These are phyloP conservation scores for Pluvianellus socialis DNA, from an alignment of 2,113 vertebrate genomes.

Conservation along the genomic window DNA sequence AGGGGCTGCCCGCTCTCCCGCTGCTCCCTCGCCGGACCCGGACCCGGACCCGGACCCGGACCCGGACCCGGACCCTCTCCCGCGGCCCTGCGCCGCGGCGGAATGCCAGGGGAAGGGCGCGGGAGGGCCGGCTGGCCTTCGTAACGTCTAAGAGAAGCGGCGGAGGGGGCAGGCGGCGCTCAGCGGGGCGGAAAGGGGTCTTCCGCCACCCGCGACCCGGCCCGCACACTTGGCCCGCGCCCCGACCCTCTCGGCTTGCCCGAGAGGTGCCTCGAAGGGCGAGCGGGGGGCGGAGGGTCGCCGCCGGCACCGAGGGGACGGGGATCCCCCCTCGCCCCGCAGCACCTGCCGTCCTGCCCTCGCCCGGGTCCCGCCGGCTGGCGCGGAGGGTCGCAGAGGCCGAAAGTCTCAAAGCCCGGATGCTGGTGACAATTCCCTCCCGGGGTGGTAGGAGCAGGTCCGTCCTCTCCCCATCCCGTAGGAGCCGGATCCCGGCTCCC, in stretches of 20 bases:
- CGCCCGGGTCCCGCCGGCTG: neutral
- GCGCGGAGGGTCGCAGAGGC: neutral
- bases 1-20: neutral
- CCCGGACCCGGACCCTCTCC: too few species aligned
- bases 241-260: neutral
- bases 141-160: accelerated
- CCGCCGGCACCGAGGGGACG: neutral
- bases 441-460: neutral
- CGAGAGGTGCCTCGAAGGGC: neutral
- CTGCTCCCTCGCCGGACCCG: neutral
- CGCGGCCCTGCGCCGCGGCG: neutral
- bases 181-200: neutral
- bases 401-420: neutral
- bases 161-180: neutral
- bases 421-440: neutral
- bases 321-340: neutral
- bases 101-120: too few species aligned
- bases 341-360: neutral
- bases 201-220: neutral
- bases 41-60: too few species aligned
- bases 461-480: neutral
- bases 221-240: too few species aligned
- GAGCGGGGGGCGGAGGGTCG: too few species aligned
- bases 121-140: neutral
- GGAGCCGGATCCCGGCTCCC: neutral